Evolutionary conservation across 2,113 vertebrate species (phyloP), one percentile per base, ranked within the genome.

Genomic region (Struthidea cinerea): DNA sequence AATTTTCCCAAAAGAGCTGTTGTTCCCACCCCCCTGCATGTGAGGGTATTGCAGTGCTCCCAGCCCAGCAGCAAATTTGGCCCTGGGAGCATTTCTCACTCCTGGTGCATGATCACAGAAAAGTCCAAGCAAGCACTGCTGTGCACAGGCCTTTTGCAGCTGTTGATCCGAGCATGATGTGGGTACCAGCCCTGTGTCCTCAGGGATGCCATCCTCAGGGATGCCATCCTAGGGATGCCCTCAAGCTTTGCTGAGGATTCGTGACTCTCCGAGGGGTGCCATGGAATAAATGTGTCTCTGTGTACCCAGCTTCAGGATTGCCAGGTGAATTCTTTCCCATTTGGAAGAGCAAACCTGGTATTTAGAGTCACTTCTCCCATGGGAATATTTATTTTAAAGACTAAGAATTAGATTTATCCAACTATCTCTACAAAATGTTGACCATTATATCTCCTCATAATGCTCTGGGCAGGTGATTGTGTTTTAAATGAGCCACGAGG

Each of bases 211-310:
- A 55, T 22, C 3, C 41, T 49, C 13, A 32, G 39, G 39, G 39
- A 49, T 69, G 56, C 50, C 20, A 59, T 21, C 5, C 37, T 55
- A 35, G 52, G 20, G 41, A 59, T 76, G 9, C 17, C 32, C 32
- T 44, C 37, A 33, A 5, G 7, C 22, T 74, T 10, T 39, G 56
- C 41, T 24, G 52, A 44, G 47, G 24, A 68, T 23, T 22, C 0
- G 0, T 21, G 53, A 21, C 19, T 1, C 1, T 49, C 52, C 0
- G 0, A 41, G 64, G 35, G 23, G 13, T 52, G 47, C 3, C 2
- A 21, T 28, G 27, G 39, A 79, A 61, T 69, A 68, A 76, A 67
- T 16, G n/a, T 28, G 33, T 27, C 56, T 28, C 65, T 50, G 14
- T 20, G n/a, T 27, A 44, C 11, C 9, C 50, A 64, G 35, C 23